phyloP scores from a whole-genome alignment of 2,888 invertebrate genomes.

The Antheraea assamensis region DNA sequence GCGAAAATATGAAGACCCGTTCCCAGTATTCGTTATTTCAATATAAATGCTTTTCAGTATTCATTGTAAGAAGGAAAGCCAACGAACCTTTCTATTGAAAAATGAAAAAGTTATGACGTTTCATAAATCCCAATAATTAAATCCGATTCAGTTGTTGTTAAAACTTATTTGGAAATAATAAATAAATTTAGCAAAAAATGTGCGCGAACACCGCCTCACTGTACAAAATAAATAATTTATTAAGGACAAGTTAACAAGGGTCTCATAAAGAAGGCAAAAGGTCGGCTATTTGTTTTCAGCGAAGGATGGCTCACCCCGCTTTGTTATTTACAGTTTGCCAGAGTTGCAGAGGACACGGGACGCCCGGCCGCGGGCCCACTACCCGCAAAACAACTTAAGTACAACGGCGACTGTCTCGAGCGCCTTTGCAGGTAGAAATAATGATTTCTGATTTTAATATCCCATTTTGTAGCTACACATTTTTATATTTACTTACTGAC shows the following conservation, averaged over 20 bases:
- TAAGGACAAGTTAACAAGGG: constrained; percentile 82
- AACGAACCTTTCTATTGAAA: constrained; percentile 34
- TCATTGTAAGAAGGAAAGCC: neutral
- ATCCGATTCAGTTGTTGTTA: constrained; percentile 38
- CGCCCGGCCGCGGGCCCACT: constrained; percentile 31
- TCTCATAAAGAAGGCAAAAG: constrained; percentile 82
- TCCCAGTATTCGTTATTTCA: neutral
- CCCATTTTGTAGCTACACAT: neutral
- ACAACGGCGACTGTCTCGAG: constrained; percentile 29
- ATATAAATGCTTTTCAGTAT: neutral
- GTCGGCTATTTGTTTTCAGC: constrained; percentile 79
- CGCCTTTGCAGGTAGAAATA: neutral
- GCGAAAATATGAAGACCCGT: neutral
- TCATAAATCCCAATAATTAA: constrained; percentile 48
- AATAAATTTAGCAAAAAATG: constrained; percentile 67
- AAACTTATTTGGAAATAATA: constrained; percentile 66
- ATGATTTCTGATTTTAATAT: neutral
- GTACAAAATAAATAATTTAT: constrained; percentile 79
- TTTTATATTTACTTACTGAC: neutral
- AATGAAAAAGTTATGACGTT: constrained; percentile 38
- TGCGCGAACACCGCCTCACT: constrained; percentile 53
- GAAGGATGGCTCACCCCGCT: constrained; percentile 71
- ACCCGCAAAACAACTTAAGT: constrained; percentile 55
- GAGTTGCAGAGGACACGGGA: constrained; percentile 50
- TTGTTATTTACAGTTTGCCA: constrained; percentile 75